Conservation (phyloP, 1,140 invertebrate genomes). For the Bradynema listronoti region DNA sequence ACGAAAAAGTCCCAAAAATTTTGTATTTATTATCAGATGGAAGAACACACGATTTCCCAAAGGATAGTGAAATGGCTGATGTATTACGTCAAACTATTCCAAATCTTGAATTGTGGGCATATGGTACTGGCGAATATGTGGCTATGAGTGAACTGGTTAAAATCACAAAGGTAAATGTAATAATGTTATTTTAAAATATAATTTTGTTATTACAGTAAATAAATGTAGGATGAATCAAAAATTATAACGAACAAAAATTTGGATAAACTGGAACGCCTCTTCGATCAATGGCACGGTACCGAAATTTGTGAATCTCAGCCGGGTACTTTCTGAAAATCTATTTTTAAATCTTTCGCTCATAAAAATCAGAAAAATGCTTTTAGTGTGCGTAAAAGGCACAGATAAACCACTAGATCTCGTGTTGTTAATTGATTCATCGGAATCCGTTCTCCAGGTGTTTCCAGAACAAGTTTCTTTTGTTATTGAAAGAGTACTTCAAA, state of each 20-base stretch:
- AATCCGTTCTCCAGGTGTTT: conserved; percentile 51
- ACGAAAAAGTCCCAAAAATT: conserved; percentile 47
- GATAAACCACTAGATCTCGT: conserved; percentile 52
- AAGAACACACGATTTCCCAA: conserved; percentile 54
- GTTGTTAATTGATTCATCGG: conserved; percentile 53
- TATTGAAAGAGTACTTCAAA: conserved; percentile 47
- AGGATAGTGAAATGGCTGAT: conserved; percentile 48
- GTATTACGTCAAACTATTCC: conserved; percentile 37
- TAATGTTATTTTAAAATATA: background rate
- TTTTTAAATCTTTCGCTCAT: conserved; percentile 5
- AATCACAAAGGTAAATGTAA: conserved; percentile 43
- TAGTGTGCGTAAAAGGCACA: conserved; percentile 45
- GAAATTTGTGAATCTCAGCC: conserved; percentile 55
- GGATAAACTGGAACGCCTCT: conserved; percentile 41
- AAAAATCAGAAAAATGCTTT: conserved; percentile 3
- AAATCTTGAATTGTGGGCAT: conserved; percentile 55
- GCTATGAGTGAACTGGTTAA: conserved; percentile 52
- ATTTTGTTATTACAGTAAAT: conserved; percentile 15
- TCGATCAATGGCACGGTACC: conserved; percentile 49
- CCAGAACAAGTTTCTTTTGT: conserved; percentile 51
- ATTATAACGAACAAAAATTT: conserved; percentile 57
- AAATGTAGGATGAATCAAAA: conserved; percentile 40
- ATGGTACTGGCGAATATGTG: conserved; percentile 57
- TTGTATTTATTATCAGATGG: conserved; percentile 53
- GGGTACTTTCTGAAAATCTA: conserved; percentile 11